Percentiles rank a stretch among this genome's conserved stretches.
Evolutionary conservation across 2,113 vertebrate species (phyloP).

Genomic region (Garra rufa): DNA sequence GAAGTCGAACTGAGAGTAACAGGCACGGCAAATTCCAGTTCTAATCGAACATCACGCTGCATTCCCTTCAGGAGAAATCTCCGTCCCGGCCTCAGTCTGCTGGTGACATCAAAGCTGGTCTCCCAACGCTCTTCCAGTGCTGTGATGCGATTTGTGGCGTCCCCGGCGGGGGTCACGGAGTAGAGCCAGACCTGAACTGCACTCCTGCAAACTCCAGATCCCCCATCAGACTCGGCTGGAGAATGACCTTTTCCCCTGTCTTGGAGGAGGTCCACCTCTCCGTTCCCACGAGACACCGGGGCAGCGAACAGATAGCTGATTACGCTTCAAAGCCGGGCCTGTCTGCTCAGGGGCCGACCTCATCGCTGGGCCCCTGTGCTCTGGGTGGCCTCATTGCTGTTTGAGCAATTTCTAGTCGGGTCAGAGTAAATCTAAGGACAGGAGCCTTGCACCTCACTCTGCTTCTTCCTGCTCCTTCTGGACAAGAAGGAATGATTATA

Average conservation of each 20-base stretch:
- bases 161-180: not conserved
- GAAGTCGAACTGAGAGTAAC: not conserved
- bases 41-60: constrained; percentile 8
- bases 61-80: constrained; percentile 23
- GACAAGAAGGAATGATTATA: not conserved
- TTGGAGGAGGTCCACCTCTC: not conserved
- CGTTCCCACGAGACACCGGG: not conserved
- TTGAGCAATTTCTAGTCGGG: not conserved
- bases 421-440: not conserved
- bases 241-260: constrained; percentile 10
- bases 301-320: constrained; percentile 7
- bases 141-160: constrained; percentile 33
- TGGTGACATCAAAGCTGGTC: constrained; percentile 26
- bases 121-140: not conserved
- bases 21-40: not conserved
- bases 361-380: not conserved
- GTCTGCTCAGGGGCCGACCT: not conserved
- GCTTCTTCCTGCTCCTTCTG: not conserved
- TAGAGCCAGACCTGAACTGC: not conserved
- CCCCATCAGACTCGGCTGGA: not conserved
- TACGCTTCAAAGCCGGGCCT: not conserved
- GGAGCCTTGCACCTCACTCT: not conserved
- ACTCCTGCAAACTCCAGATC: not conserved
- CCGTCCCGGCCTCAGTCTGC: not conserved
- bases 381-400: constrained; percentile 19